These are phyloP conservation scores for Ectobius pallidus DNA, from an alignment of 2,888 invertebrate species.

Conservation along the genomic window DNA sequence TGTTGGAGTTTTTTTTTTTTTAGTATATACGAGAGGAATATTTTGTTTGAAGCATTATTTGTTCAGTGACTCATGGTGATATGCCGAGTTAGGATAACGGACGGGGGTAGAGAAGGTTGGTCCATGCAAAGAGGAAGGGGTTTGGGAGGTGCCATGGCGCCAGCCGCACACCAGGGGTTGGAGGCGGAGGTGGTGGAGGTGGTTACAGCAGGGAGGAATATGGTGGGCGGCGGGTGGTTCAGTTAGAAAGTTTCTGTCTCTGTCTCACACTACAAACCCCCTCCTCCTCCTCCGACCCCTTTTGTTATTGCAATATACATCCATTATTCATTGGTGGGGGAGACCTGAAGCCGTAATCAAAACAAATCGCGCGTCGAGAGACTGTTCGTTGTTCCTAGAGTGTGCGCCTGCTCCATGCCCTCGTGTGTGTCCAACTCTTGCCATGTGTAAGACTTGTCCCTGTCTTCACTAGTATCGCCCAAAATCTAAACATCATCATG, in stretches of 20 bases:
- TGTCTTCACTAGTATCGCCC: no score
- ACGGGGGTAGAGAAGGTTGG: slow-evolving; percentile 25
- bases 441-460: no score
- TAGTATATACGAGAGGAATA: slow-evolving; percentile 39
- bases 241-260: slow-evolving; percentile 32
- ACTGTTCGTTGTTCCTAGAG: slow-evolving; percentile 24
- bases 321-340: slow-evolving; percentile 46
- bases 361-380: slow-evolving; percentile 46
- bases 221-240: slow-evolving; percentile 3
- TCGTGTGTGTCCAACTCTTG: neutral
- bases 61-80: slow-evolving; percentile 43
- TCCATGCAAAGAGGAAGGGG: slow-evolving; percentile 17
- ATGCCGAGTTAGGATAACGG: slow-evolving; percentile 20
- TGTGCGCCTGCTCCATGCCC: slow-evolving; percentile 26
- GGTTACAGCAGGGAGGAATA: neutral
- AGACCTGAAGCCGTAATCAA: slow-evolving; percentile 44
- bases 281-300: slow-evolving; percentile 32
- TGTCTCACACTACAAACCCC: slow-evolving; percentile 13
- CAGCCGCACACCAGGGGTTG: slow-evolving; percentile 29
- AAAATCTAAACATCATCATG: no score
- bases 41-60: slow-evolving; percentile 45
- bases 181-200: slow-evolving; percentile 15
- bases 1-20: slow-evolving; percentile 39
- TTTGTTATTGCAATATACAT: slow-evolving; percentile 47
- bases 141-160: slow-evolving; percentile 32